Base-by-base conservation (phyloP, 2,797 vertebrate species). In the Clarias laeviceps region DNA sequence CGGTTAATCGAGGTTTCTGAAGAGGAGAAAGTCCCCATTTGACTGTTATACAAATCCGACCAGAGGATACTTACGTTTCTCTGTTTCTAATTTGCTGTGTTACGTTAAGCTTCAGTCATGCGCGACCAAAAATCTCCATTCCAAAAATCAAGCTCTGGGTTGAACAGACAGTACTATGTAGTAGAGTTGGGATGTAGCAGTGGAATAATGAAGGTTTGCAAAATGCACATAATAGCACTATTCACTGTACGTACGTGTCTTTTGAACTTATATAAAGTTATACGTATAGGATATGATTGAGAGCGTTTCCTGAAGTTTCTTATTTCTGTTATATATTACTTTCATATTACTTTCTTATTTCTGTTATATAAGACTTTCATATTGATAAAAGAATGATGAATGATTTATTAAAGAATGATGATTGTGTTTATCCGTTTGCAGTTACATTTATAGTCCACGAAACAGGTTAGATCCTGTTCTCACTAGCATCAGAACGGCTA, bases 1-100 rank as follows among this genome's bases (percentile, higher is more conserved):
- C 80, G 34, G 81, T 70, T 82, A 56, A n/a, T 76, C 57, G 1
- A 50, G 37, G 32, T 18, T 61, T 73, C 56, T 40, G 56, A 50
- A 70, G 9, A 66, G 37, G 62, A 81, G 79, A 66, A 81, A 81
- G 62, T 81, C 79, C 65, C 69, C 18, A 69, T 87, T 50, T 66
- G 69, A 76, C 29, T 87, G 86, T 84, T 78, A 65, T 78, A 80
- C 20, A 61, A 50, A 70, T 81, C 17, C 11, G 18, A 80, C 37
- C 0, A 32, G 54, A 57, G 54, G 29, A 14, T 32, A 12, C 18
- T 34, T 77, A 77, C 61, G 27, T 45, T 65, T 80, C 37, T 29
- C 59, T 79, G 77, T 79, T 64, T 64, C 77, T 78, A 17, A 34
- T 78, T 78, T 59, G 20, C 29, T 24, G 29, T 6, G 24, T 18